Evolutionary conservation across 2,888 invertebrate species (phyloP).

Genomic region (Drosophila phalerata): DNA sequence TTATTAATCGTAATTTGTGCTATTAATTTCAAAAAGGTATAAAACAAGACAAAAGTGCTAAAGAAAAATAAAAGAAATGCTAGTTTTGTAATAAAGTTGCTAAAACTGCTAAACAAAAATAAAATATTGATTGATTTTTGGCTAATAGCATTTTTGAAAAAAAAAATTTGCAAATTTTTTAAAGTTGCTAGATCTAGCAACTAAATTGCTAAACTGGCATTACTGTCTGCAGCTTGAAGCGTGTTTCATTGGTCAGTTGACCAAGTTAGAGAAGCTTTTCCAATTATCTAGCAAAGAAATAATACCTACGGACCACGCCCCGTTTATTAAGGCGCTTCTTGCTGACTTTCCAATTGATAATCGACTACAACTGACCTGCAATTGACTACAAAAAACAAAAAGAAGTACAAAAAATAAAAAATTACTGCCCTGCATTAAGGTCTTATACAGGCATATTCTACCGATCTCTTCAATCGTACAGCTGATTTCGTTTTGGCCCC

Average conservation of each 20-base stretch:
- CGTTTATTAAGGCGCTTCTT: constrained; percentile 59
- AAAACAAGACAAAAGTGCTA: no score
- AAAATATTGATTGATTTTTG: no score
- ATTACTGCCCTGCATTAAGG: constrained; percentile 15
- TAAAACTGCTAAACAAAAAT: no score
- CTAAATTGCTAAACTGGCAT: no score
- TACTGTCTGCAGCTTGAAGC: constrained; percentile 8
- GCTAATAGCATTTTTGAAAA: no score
- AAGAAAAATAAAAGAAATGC: no score
- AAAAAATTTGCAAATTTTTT: no score
- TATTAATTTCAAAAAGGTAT: no score
- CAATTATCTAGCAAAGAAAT: constrained; percentile 61
- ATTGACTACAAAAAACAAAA: no score
- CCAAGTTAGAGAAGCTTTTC: constrained; percentile 26
- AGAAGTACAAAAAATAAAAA: constrained; percentile 7
- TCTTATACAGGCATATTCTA: constrained; percentile 43
- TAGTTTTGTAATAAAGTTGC: no score
- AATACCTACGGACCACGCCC: constrained; percentile 63
- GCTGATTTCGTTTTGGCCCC: constrained; percentile 58
- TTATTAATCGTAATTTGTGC: no score
- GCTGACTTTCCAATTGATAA: constrained; percentile 75
- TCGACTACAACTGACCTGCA: constrained; percentile 47
- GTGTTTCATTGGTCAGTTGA: constrained; percentile 21
- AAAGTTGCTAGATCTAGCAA: no score
- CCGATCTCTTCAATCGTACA: constrained; percentile 44